Base-by-base conservation (phyloP, 1,140 invertebrate species). In the Lepidurus packardi region DNA sequence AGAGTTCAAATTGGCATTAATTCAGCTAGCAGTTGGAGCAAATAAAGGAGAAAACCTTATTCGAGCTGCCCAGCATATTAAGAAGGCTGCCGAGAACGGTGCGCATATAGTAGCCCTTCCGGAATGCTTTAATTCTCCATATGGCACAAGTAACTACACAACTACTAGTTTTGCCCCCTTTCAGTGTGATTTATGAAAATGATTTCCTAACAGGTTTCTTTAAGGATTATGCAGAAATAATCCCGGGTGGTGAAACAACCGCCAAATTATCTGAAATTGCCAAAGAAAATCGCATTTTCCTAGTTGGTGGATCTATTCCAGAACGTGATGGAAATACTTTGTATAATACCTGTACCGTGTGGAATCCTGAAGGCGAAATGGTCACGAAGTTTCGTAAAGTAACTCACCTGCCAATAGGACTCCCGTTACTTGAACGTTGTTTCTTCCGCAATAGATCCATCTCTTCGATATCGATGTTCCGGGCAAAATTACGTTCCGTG, bases 391-490 rank as follows among this genome's bases (percentile, higher is more conserved):
- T 86, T 81, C 82, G 87, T 77, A 89, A 89, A 82, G 85, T 87
- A 79, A 24, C 77, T 41, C 34, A 78, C 3, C 7, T 21, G 13
- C 21, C 8, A 47, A 25, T 77, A 21, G n/a, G 16, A 45, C 2
- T 13, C 8, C 21, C 43, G 43, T 42, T 34, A 24, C 43, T 41
- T 25, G 44, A 75, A 42, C 16, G 21, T 53, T 10, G 13, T 34
- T 44, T 79, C 53, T 81, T 78, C 81, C 78, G 73, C 84, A 82
- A 44, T 82, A 94, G 92, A 88, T 97, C 82, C 97, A 98, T 87
- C 88, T 98, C 43, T 98, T 98, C 85, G 96, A 98, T 85, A 97
- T 98, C 83, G 93, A 98, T 83, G 92, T 98, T 77, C 94, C 94
- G 75, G 93, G 91, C 34, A 94, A 94, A 85, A 94, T 98, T 47